These are phyloP conservation scores for Enteromius argenteus DNA, from an alignment of 2,797 vertebrate genomes.

Conservation along the genomic window DNA sequence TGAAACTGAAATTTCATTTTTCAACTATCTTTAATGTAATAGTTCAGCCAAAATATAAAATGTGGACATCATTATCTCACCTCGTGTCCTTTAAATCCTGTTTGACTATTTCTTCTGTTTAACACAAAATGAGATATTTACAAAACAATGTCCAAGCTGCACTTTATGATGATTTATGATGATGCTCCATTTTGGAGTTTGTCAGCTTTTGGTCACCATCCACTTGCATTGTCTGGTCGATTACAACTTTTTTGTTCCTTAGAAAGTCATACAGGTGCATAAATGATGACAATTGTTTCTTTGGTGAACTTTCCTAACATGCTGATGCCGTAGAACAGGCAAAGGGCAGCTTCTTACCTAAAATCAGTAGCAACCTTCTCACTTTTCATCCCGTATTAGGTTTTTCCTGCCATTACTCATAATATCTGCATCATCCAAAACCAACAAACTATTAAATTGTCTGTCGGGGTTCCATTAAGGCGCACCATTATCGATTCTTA, in stretches of 20 bases:
- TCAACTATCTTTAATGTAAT: neutral
- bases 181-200: neutral
- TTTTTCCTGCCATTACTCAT: slow-evolving; percentile 2
- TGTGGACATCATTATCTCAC: neutral
- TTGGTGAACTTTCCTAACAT: neutral
- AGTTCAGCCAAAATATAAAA: neutral
- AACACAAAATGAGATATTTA: neutral
- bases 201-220: neutral
- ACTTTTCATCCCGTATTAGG: neutral
- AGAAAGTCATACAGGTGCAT: neutral
- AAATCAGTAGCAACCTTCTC: neutral
- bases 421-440: neutral
- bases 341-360: neutral
- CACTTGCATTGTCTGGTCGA: neutral
- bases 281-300: neutral
- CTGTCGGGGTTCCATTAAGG: neutral
- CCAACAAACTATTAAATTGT: slow-evolving; percentile 9
- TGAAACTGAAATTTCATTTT: neutral
- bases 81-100: neutral
- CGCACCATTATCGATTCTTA: neutral
- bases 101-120: neutral
- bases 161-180: neutral
- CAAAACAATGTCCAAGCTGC: neutral
- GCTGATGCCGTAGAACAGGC: neutral
- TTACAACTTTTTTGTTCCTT: neutral